These are phyloP conservation scores for Patella ulyssiponensis DNA, from an alignment of 2,888 invertebrate genomes.

Conservation along the genomic window DNA sequence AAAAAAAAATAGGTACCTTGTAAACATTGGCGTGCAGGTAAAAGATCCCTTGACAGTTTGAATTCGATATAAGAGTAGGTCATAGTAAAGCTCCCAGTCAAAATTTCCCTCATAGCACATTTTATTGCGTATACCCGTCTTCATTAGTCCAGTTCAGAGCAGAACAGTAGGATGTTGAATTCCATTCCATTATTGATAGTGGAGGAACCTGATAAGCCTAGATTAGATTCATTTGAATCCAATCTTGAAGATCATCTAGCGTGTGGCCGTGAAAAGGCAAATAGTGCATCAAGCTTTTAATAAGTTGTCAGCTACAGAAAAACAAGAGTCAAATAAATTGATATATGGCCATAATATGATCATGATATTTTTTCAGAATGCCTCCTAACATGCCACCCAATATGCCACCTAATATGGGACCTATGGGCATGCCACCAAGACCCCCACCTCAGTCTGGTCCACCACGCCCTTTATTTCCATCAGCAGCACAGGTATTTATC, in stretches of 20 bases:
- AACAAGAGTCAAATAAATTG: not conserved
- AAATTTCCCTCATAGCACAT: no score
- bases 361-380: conserved; percentile 35
- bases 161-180: no score
- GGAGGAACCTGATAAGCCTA: no score
- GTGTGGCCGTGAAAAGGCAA: no score
- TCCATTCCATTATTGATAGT: not conserved
- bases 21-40: no score
- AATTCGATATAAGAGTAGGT: no score
- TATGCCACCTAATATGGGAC: conserved; percentile 49
- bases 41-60: no score
- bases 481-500: conserved; percentile 58
- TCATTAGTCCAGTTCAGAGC: no score
- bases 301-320: not conserved
- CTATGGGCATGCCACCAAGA: conserved; percentile 42
- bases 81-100: no score
- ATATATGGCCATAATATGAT: not conserved
- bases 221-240: no score
- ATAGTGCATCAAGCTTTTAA: not conserved
- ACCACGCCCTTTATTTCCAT: conserved; percentile 66
- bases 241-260: not conserved
- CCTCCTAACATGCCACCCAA: conserved; percentile 56
- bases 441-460: conserved; percentile 49
- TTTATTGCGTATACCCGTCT: no score
- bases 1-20: no score